A percentile compares a stretch with the other conserved stretches of the same genome.
Conservation (phyloP, 2,888 invertebrate species). For the Nemoura dubitans region DNA sequence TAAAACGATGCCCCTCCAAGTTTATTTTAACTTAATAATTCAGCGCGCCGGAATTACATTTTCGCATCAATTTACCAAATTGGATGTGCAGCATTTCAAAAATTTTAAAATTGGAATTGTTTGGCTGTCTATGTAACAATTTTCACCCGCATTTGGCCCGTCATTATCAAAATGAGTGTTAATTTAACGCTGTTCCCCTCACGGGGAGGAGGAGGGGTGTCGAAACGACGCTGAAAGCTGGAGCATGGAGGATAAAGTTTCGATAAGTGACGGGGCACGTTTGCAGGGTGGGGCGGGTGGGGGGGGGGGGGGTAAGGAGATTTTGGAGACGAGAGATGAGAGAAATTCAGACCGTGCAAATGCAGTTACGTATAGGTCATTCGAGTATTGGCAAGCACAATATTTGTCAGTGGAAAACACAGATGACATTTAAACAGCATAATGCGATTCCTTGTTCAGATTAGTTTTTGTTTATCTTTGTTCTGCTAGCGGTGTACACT, state of each 20-base stretch:
- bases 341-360: constrained; percentile 18
- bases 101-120: constrained; percentile 2
- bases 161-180: neutral
- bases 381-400: constrained; percentile 28
- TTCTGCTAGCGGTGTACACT: neutral
- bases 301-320: neutral
- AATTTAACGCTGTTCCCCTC: neutral
- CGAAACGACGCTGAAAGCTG: neutral
- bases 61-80: neutral
- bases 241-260: neutral
- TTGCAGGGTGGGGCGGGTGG: too few species aligned
- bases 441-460: neutral
- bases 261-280: neutral
- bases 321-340: neutral
- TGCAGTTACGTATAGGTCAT: constrained; percentile 18
- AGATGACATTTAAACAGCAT: constrained; percentile 16
- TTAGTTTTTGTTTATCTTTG: constrained; percentile 26
- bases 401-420: constrained; percentile 23
- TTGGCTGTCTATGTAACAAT: constrained; percentile 7
- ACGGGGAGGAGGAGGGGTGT: neutral
- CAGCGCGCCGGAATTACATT: neutral
- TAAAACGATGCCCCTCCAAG: neutral
- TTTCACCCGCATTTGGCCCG: neutral
- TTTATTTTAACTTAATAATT: neutral
- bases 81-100: neutral